phyloP scores from a whole-genome alignment of 2,797 vertebrate genomes.

The Atherinosoma microstoma region DNA sequence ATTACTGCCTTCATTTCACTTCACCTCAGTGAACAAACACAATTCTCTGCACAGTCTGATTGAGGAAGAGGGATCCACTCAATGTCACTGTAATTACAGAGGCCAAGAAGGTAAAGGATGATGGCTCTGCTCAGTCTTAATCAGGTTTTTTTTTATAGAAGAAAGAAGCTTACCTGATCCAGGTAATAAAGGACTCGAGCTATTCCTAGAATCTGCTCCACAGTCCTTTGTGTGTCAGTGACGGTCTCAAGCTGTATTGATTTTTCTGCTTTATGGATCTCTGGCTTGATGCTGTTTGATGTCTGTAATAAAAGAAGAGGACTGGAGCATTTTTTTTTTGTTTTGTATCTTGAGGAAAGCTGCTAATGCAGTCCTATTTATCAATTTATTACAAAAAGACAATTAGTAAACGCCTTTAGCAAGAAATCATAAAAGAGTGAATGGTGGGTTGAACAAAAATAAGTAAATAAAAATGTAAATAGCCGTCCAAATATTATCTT shows the following conservation, averaged over 20 bases:
- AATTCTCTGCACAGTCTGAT: not conserved
- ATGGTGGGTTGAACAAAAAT: constrained; percentile 7
- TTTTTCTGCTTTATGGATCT: constrained; percentile 82
- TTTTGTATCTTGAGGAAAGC: constrained; percentile 1
- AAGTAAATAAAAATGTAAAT: not conserved
- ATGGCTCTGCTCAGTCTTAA: constrained; percentile 11
- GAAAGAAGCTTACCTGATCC: constrained; percentile 87
- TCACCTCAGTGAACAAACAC: constrained; percentile 23
- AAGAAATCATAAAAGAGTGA: not conserved
- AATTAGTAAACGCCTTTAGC: not conserved
- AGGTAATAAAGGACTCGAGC: constrained; percentile 91
- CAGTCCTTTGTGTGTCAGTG: constrained; percentile 82
- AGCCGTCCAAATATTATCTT: constrained; percentile 1
- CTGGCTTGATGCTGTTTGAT: constrained; percentile 84
- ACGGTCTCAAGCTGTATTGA: constrained; percentile 75
- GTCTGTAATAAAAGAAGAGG: constrained; percentile 64
- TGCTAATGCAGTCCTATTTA: not conserved
- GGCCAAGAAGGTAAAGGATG: constrained; percentile 10
- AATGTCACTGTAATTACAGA: constrained; percentile 21
- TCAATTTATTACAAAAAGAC: constrained; percentile 1
- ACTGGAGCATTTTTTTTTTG: not conserved
- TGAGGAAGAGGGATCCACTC: constrained; percentile 1
- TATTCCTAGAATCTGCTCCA: constrained; percentile 87
- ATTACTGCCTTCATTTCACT: constrained; percentile 1
- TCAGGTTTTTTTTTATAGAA: constrained; percentile 1